Evolutionary conservation across 2,888 invertebrate species (phyloP), one percentile per base, ranked within the genome.

Genomic region (Sycophila texana): DNA sequence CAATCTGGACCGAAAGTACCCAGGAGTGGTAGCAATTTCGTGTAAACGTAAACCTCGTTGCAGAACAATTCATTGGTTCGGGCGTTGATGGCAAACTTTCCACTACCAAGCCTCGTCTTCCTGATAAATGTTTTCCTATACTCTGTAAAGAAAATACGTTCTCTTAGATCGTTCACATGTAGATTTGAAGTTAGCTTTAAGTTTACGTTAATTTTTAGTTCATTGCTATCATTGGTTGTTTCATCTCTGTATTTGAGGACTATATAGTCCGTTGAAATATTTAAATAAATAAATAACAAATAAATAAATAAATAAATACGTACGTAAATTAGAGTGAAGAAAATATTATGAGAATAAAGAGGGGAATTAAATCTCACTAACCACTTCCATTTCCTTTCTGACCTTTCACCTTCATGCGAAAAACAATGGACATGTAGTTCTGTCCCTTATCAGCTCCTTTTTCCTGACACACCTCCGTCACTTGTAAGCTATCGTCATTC

Each of bases 401-500:
- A 39, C 87, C 87, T 12, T 55, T 80, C 16, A 87, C 71, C 73
- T 75, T 82, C 2, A 83, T 85, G 67, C 85, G 84, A 55, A 84
- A 77, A 0, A 87, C 85, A 13, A 84, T 61, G 0, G 86, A 86
- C 84, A 87, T 83, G 76, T 86, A 87, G 73, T 87, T 87, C 51
- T 87, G 86, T 13, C 86, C 86, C 14, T 81, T 47, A 60, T 85
- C 85, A 10, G 81, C 81, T 0, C 84, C 87, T 57, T 83, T 83
- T 51, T 85, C 83, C 67, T 87, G 85, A 22, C 79, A 63, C 1
- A 82, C 86, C 51, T 85, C 65, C 22, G 68, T 66, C 53, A 87
- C 72, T 7, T 20, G 58, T 0, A 87, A 82, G 3, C 74, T 77
- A 14, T 82, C 49, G 60, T 87, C 86, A 4, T 85, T 81, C 67